Percentiles rank a stretch among this genome's conserved stretches.
Conservation (phyloP, 53 echinoderm and acorn worm species). For the Antedon mediterranea region DNA sequence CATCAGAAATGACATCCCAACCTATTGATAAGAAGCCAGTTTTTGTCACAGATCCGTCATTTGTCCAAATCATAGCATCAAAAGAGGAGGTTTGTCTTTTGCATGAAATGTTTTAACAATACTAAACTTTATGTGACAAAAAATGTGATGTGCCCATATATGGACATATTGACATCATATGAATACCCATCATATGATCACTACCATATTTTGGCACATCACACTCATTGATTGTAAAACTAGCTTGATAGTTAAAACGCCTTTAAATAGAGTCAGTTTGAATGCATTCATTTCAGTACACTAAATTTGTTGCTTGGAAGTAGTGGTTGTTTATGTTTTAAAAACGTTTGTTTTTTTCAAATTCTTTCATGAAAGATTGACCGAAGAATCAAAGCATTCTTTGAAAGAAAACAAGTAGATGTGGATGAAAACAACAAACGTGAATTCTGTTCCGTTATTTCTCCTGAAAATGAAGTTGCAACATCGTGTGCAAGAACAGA, state of each 20-base stretch:
- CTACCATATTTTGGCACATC: no score
- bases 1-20: not conserved
- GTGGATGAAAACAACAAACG: conserved; percentile 62
- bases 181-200: no score
- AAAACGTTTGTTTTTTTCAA: no score
- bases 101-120: not conserved
- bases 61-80: conserved; percentile 53
- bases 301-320: no score
- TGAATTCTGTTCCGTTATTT: conserved; percentile 46
- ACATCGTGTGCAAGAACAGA: conserved; percentile 65
- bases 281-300: no score
- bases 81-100: conserved; percentile 39
- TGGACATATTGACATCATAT: no score
- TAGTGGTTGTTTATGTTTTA: no score
- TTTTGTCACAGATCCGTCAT: conserved; percentile 20
- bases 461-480: conserved; percentile 10
- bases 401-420: conserved; percentile 72
- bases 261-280: no score
- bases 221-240: no score
- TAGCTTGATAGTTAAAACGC: no score
- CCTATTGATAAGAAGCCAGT: conserved; percentile 14
- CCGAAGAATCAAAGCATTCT: conserved; percentile 73
- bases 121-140: no score
- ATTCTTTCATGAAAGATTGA: conserved; percentile 43
- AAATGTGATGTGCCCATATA: no score